These are phyloP conservation scores for Stenichneumon culpator DNA, from an alignment of 2,888 invertebrate genomes.

Conservation along the genomic window DNA sequence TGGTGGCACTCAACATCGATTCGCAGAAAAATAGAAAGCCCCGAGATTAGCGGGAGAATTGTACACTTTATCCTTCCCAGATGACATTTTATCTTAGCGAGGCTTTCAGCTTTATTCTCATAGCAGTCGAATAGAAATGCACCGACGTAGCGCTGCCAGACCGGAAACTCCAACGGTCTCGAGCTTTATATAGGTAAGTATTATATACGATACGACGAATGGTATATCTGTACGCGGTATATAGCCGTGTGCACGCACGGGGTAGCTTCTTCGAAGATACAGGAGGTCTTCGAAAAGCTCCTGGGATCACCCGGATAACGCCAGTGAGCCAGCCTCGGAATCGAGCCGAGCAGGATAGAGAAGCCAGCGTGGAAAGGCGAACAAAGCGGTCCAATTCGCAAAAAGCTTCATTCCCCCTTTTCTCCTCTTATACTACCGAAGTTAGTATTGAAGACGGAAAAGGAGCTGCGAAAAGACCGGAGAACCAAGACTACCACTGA, in stretches of 20 bases:
- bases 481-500: slow-evolving; percentile 25
- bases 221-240: not conserved
- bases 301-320: slow-evolving; percentile 29
- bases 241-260: not conserved
- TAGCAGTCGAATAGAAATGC: slow-evolving; percentile 26
- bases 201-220: slow-evolving; percentile 5
- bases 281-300: slow-evolving; percentile 18
- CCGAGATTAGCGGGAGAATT: not conserved
- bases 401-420: slow-evolving; percentile 70
- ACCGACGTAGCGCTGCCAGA: slow-evolving; percentile 1
- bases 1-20: not conserved
- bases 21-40: slow-evolving; percentile 12
- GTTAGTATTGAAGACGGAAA: slow-evolving; percentile 26
- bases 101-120: slow-evolving; percentile 23
- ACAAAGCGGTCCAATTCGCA: slow-evolving; percentile 70
- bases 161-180: slow-evolving; percentile 29
- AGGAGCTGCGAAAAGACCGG: slow-evolving; percentile 35
- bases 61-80: not conserved
- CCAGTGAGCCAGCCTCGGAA: slow-evolving; percentile 28
- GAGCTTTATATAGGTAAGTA: slow-evolving; percentile 40
- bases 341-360: slow-evolving; percentile 30
- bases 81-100: slow-evolving; percentile 18
- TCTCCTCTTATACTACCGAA: not conserved
- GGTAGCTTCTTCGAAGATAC: slow-evolving; percentile 4
- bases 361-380: slow-evolving; percentile 34